Evolutionary conservation across 2,888 invertebrate species (phyloP).

Genomic region (Cryptocheilus praepositus): DNA sequence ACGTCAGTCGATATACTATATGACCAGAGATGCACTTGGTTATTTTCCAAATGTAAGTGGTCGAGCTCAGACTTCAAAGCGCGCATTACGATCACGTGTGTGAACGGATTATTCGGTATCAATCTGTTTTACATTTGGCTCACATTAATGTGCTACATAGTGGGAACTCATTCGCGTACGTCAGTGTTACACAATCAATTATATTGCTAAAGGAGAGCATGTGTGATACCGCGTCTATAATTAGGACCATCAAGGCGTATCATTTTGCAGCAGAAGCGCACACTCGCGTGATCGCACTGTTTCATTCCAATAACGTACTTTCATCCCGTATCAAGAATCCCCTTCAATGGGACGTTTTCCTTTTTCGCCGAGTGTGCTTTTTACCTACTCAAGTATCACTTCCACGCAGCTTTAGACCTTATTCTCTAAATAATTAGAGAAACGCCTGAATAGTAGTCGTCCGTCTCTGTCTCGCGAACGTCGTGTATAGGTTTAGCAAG

Average conservation of each 20-base stretch:
- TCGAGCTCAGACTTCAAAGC: too few relatives aligned
- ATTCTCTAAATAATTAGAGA: neutral
- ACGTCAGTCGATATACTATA: too few relatives aligned
- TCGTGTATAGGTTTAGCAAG: slow-evolving; percentile 24
- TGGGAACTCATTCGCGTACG: too few relatives aligned
- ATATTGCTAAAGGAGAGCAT: neutral
- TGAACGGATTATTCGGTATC: too few relatives aligned
- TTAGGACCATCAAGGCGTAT: slow-evolving; percentile 16
- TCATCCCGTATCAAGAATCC: too few relatives aligned
- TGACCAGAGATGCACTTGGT: too few relatives aligned
- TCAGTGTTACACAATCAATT: neutral
- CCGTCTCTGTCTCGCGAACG: slow-evolving; percentile 3
- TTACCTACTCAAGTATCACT: neutral
- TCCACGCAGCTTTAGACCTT: too few relatives aligned
- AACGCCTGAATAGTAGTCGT: neutral
- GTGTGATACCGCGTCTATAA: slow-evolving; percentile 24
- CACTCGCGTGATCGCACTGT: neutral
- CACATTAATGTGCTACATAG: too few relatives aligned
- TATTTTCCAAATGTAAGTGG: too few relatives aligned
- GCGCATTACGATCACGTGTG: too few relatives aligned
- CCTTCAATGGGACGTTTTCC: too few relatives aligned
- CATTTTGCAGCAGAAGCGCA: neutral
- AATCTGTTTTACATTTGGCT: too few relatives aligned
- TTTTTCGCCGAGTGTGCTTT: slow-evolving; percentile 5
- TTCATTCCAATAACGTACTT: slow-evolving; percentile 2